Base-by-base conservation (phyloP, 2,888 invertebrate genomes). In the Zele albiditarsus region DNA sequence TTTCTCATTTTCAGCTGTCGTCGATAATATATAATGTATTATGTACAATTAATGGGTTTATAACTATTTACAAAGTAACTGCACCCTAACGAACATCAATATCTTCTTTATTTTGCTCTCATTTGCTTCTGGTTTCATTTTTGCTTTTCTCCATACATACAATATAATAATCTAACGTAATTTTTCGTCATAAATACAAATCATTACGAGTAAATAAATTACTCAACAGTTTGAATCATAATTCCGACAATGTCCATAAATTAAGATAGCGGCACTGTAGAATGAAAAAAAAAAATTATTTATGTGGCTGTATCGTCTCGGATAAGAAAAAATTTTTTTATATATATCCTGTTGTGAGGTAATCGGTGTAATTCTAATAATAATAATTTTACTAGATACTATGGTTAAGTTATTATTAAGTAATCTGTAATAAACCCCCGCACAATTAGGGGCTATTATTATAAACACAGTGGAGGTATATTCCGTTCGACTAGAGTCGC, bases 401-500 rank as follows among this genome's bases (percentile, higher is more conserved):
- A 83, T 79, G 80, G 81, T 85, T 82, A 82, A 83, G 81, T 82
- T 82, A 81, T 75, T 75, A 80, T 79, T 78, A 80, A 78, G 79
- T 79, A 77, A 79, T 80, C 72, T 77, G 77, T 74, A 71, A 58
- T 74, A 78, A 73, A 67, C 77, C 75, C 77, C 71, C 60, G 70
- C 66, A 60, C 25, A 75, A 75, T 67, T 63, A 23, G 38, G 38
- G 53, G 53, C 42, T 38, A 2, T 38, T 60, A 25, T 70, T 66
- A 49, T 25, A 76, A 57, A 71, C 76, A 77, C 79, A 83, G 81
- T 83, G 84, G 87, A 88, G 87, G 88, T 88, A 89, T 87, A 85
- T 86, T 53, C 82, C 82, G 84, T 84, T 87, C 86, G 88, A 88
- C 88, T 88, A 88, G 88, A 88, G 86, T 82, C 87, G 87, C 87